A percentile compares a stretch with the other conserved stretches of the same genome.
phyloP scores from a whole-genome alignment of 2,113 vertebrate genomes.

The Tachysurus fulvidraco region DNA sequence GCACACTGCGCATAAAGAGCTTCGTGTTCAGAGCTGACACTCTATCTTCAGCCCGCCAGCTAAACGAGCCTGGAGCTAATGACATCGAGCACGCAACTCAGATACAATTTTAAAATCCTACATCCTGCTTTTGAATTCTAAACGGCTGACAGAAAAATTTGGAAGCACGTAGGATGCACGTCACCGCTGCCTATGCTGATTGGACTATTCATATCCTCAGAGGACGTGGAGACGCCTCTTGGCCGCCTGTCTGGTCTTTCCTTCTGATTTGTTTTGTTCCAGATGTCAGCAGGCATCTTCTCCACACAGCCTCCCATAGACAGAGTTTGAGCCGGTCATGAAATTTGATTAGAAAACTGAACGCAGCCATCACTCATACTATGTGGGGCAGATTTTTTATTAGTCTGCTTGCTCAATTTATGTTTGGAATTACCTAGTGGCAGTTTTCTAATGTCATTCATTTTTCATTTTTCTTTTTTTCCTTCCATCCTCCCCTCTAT shows the following conservation, averaged over 20 bases:
- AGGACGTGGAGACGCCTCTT: slow-evolving; percentile 36
- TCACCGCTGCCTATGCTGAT: slow-evolving; percentile 33
- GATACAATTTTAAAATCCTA: not conserved
- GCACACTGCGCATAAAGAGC: slow-evolving; percentile 17
- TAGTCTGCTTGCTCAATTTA: slow-evolving; percentile 52
- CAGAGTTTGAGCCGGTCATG: slow-evolving; percentile 50
- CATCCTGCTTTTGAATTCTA: slow-evolving; percentile 1
- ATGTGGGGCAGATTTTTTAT: slow-evolving; percentile 35
- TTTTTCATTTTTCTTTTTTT: slow-evolving; percentile 41
- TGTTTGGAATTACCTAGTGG: slow-evolving; percentile 51
- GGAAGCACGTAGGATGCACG: not conserved
- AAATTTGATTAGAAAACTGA: slow-evolving; percentile 60
- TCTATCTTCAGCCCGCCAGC: not conserved
- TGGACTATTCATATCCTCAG: slow-evolving; percentile 42
- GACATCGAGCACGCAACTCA: slow-evolving; percentile 12
- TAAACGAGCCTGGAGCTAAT: slow-evolving; percentile 4
- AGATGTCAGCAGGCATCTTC: slow-evolving; percentile 53
- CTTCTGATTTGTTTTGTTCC: slow-evolving; percentile 52
- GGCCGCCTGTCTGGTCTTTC: slow-evolving; percentile 29
- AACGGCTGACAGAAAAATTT: slow-evolving; percentile 43
- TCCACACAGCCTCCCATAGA: slow-evolving; percentile 32
- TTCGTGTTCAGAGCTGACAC: slow-evolving; percentile 34
- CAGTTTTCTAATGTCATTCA: slow-evolving; percentile 49
- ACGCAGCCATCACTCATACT: slow-evolving; percentile 44
- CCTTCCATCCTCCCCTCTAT: not conserved